Conservation (phyloP, 1,140 invertebrate genomes). For the Sitobion miscanthi region DNA sequence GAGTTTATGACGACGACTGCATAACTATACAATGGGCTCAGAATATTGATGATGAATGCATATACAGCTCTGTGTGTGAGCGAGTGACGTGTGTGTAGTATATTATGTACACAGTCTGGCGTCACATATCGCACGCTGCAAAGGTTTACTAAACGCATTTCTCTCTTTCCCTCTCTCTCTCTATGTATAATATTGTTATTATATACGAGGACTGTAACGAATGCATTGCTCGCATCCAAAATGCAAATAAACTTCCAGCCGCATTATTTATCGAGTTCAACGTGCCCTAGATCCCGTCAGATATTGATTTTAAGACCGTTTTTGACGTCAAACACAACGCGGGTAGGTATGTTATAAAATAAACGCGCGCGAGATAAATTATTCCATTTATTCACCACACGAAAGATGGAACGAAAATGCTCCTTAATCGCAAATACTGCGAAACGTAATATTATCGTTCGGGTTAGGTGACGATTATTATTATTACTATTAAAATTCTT, state of each 20-base stretch:
- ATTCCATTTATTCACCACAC: background rate
- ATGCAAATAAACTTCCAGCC: background rate
- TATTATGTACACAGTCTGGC: background rate
- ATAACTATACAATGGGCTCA: background rate
- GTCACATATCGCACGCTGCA: slow-evolving; percentile 10
- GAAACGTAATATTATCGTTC: background rate
- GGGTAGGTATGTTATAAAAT: background rate
- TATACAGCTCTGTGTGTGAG: background rate
- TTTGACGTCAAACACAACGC: background rate
- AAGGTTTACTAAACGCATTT: slow-evolving; percentile 10
- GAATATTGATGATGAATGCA: background rate
- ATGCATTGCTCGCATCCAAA: slow-evolving; percentile 11
- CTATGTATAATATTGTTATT: background rate
- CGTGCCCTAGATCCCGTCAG: background rate
- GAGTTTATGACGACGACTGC: background rate
- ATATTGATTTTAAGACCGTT: background rate
- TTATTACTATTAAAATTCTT: slow-evolving; percentile 4
- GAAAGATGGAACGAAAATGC: background rate
- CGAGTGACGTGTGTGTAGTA: too few relatives aligned
- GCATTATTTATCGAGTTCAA: slow-evolving; percentile 16
- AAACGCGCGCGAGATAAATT: background rate
- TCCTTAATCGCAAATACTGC: background rate
- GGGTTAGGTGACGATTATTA: background rate
- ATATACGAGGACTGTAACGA: background rate
- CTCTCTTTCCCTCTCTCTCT: background rate